Base-by-base conservation (phyloP, 1,140 invertebrate genomes). In the Leptinotarsa undecemlineata region DNA sequence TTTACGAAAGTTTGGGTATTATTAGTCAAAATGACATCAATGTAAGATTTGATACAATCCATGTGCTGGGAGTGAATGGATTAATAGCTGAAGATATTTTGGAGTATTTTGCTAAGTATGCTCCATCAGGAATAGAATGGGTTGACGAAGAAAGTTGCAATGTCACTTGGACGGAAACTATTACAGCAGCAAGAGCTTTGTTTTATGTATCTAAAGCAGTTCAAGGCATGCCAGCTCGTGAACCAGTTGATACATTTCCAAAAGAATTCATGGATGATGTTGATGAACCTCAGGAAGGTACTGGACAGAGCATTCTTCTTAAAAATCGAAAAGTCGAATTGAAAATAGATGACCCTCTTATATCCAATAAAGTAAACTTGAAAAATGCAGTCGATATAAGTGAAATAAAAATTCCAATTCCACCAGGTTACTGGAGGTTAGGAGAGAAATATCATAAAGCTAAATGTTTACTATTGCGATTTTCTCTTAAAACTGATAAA, bases 61-160 rank as follows among this genome's bases (percentile, higher is more conserved):
- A 95, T 83, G 88, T 95, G 78, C 85, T 90, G 82, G 93, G 94
- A 42, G 90, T 91, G 2, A 87, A 93, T 79, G 89, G 93, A 17
- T 90, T 95, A 87, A 91, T 86, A 76, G 93, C 91, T 42, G 89
- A 91, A 84, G 93, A 95, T 85, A 88, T 95, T 33, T 92, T 95
- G 81, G 88, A 90, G 77, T 95, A 95, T 85, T 93, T 95, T 81
- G 87, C 89, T 82, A 89, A 92, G 76, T 94, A 92, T 86, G 88
- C 89, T 71, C 93, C 94, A 51, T 86, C 89, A 5, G 89, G 89
- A 2, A 88, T 95, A 60, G 94, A 96, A 85, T 95, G 93, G 93
- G 90, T 95, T 72, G 92, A 93, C 88, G 90, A 94, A 83, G 85
- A 87, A 71, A 92, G 92, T 74, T 95, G 93, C 92, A 95, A 95